phyloP scores from a whole-genome alignment of 2,888 invertebrate species.

The Watsonalla binaria region DNA sequence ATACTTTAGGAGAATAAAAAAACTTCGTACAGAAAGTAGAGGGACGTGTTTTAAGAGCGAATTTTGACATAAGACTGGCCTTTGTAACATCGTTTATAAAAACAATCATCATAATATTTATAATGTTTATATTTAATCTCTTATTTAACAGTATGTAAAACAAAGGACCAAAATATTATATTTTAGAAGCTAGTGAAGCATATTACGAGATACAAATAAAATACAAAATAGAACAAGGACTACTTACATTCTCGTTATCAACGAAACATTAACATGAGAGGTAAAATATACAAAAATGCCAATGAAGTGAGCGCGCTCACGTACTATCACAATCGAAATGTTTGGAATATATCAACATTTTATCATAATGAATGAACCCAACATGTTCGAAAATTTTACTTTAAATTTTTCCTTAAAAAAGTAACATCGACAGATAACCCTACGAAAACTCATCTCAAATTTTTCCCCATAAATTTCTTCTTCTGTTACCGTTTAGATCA shows the following conservation, averaged over 20 bases:
- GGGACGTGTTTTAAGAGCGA: too few relatives aligned
- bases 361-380: not conserved
- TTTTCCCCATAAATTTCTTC: too few relatives aligned
- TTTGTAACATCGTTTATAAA: conserved; percentile 1
- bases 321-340: not conserved
- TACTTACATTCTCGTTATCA: not conserved
- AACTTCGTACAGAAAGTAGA: too few relatives aligned
- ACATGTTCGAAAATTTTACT: too few relatives aligned
- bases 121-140: conserved; percentile 23
- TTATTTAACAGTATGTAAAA: conserved; percentile 31
- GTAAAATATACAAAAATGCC: not conserved
- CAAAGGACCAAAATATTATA: conserved; percentile 23
- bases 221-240: conserved; percentile 1
- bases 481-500: too few relatives aligned
- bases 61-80: too few relatives aligned
- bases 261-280: not conserved
- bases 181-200: conserved; percentile 10
- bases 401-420: too few relatives aligned
- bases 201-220: not conserved
- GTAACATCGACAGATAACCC: too few relatives aligned
- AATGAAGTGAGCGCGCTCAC: not conserved
- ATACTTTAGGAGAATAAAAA: too few relatives aligned
- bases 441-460: too few relatives aligned
- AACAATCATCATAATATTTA: conserved; percentile 11
- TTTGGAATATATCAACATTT: not conserved